Conservation (phyloP, 2,797 vertebrate species). For the Typhlichthys eigenmanni region DNA sequence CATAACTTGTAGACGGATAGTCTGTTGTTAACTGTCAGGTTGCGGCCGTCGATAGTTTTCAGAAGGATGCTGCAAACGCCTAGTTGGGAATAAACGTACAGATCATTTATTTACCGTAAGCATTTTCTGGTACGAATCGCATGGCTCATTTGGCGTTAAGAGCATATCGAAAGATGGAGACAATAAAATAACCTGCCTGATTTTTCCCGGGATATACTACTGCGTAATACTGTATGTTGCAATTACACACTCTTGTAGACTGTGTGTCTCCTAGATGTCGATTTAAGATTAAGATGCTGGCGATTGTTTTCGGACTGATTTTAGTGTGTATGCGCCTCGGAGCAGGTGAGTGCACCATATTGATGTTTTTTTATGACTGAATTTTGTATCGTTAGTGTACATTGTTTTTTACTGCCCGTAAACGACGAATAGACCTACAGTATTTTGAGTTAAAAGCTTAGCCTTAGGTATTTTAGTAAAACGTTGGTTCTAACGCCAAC, state of each 20-base stretch:
- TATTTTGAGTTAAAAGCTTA: neutral
- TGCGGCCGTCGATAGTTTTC: no score
- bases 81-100: no score
- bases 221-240: conserved; percentile 19
- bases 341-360: conserved; percentile 67
- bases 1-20: no score
- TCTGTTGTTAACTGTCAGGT: no score
- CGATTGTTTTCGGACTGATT: conserved; percentile 50
- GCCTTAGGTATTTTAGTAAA: neutral
- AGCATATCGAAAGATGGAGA: conserved; percentile 28
- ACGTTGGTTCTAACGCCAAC: neutral
- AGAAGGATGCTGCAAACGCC: no score
- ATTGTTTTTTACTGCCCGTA: neutral
- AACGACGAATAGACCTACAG: neutral
- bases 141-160: conserved; percentile 32
- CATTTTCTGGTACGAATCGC: conserved; percentile 7
- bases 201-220: conserved; percentile 10
- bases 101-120: no score
- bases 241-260: conserved; percentile 26
- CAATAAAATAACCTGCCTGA: conserved; percentile 35
- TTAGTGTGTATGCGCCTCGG: conserved; percentile 45
- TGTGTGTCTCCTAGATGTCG: conserved; percentile 27
- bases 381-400: neutral
- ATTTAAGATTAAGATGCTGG: conserved; percentile 43
- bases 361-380: neutral